Evolutionary conservation across 2,797 vertebrate species (phyloP).

Genomic region (Eutrigla gurnardus): DNA sequence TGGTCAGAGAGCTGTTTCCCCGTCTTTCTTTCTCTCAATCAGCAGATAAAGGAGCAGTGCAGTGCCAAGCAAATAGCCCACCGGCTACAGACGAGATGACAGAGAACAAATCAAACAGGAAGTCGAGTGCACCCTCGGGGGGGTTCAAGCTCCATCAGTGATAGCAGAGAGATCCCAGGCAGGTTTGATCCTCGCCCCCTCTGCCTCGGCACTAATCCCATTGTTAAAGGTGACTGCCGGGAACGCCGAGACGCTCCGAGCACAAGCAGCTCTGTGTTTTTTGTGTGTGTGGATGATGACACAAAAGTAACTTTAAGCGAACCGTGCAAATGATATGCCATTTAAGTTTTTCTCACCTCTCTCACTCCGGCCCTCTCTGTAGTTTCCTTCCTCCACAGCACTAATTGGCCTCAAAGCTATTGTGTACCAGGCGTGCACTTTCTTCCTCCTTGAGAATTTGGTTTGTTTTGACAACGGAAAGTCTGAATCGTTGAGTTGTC

Average conservation of each 20-base stretch:
- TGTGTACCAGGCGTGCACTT: constrained; percentile 18
- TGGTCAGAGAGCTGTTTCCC: constrained; percentile 59
- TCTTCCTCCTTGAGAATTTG: constrained; percentile 16
- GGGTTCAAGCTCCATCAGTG: constrained; percentile 69
- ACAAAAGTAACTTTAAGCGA: constrained; percentile 48
- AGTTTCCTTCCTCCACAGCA: neutral
- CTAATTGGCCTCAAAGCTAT: constrained; percentile 55
- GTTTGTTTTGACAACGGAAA: constrained; percentile 57
- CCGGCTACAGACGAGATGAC: constrained; percentile 68
- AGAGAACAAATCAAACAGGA: constrained; percentile 75
- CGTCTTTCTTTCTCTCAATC: constrained; percentile 48
- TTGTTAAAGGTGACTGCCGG: constrained; percentile 67
- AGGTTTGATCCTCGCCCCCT: constrained; percentile 50
- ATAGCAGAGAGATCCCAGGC: constrained; percentile 64
- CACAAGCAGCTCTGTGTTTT: constrained; percentile 28
- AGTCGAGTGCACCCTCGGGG: constrained; percentile 65
- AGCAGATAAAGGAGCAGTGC: constrained; percentile 61
- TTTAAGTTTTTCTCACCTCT: constrained; percentile 46
- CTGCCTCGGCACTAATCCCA: constrained; percentile 60
- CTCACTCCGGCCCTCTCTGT: constrained; percentile 23
- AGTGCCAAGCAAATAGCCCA: constrained; percentile 66
- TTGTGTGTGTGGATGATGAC: constrained; percentile 18
- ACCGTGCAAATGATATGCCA: constrained; percentile 42
- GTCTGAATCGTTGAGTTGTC: constrained; percentile 32
- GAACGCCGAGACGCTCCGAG: constrained; percentile 37